Percentiles rank a stretch among this genome's conserved stretches.
These are phyloP conservation scores for Ptychodera flava DNA, from an alignment of 35 echinoderm and acorn worm species.

Conservation along the genomic window DNA sequence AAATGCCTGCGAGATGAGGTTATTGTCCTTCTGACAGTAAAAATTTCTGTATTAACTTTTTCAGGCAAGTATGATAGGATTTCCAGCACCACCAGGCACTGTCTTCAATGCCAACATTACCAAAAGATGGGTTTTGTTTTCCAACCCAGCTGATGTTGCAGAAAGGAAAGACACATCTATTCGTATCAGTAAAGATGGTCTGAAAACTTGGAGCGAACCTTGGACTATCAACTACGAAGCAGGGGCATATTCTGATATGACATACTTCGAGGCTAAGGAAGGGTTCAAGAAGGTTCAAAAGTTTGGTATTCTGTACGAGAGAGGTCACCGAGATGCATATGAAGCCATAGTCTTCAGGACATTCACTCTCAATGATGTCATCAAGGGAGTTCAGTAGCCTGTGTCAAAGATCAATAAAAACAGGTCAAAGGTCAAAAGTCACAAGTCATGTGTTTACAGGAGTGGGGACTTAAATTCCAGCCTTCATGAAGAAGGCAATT, in stretches of 20 bases:
- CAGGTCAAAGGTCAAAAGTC: too few relatives aligned
- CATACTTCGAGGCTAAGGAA: conserved; percentile 44
- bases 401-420: too few relatives aligned
- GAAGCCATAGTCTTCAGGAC: conserved; percentile 80
- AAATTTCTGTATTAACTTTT: conserved; percentile 3
- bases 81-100: conserved; percentile 42
- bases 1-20: too few relatives aligned
- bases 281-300: neutral
- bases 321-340: conserved; percentile 31
- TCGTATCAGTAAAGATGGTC: conserved; percentile 74
- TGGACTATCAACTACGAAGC: conserved; percentile 50
- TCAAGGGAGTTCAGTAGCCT: too few relatives aligned
- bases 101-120: neutral
- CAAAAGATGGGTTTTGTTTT: conserved; percentile 69
- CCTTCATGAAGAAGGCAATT: too few relatives aligned
- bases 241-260: conserved; percentile 82
- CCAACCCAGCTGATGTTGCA: conserved; percentile 60
- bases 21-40: too few relatives aligned
- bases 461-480: too few relatives aligned
- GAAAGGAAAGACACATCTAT: conserved; percentile 64
- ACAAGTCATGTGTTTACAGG: too few relatives aligned
- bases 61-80: conserved; percentile 81
- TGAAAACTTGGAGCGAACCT: conserved; percentile 56
- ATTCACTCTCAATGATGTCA: conserved; percentile 84
- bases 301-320: conserved; percentile 64